Conservation (phyloP, 2,888 invertebrate genomes). For the Lacanobia oleracea region DNA sequence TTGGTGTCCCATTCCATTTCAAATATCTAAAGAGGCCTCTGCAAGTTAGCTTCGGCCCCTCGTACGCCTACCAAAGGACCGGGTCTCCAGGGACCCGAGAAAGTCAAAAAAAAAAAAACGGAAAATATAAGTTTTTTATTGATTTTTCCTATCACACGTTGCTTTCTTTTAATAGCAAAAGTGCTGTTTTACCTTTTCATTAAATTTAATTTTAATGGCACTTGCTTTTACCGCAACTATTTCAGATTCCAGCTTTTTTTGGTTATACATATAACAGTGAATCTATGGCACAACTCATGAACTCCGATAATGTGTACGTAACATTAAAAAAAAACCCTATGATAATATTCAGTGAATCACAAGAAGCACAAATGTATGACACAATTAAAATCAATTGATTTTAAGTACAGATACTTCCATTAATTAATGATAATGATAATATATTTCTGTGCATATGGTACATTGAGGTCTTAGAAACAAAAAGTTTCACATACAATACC, state of each 20-base stretch:
- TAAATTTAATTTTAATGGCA: not conserved
- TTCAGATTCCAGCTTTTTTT: not conserved
- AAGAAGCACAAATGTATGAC: not conserved
- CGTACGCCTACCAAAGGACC: no score
- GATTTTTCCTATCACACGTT: not conserved
- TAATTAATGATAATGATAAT: no score
- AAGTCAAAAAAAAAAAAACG: no score
- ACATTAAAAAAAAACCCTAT: not conserved
- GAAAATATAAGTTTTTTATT: not conserved
- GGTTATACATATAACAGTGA: no score
- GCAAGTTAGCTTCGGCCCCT: no score
- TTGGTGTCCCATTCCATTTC: no score
- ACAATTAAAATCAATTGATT: not conserved
- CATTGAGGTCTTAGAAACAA: no score
- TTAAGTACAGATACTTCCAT: not conserved
- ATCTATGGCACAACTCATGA: not conserved
- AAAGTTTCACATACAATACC: no score
- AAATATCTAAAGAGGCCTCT: no score
- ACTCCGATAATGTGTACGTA: not conserved
- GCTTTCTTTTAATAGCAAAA: not conserved
- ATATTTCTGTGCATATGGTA: no score
- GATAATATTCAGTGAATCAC: not conserved
- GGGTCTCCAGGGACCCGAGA: no score
- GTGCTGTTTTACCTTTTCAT: not conserved
- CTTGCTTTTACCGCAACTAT: not conserved